Evolutionary conservation across 2,888 invertebrate genomes (phyloP), one percentile per base, ranked within the genome.

Genomic region (Limnephilus lunatus): DNA sequence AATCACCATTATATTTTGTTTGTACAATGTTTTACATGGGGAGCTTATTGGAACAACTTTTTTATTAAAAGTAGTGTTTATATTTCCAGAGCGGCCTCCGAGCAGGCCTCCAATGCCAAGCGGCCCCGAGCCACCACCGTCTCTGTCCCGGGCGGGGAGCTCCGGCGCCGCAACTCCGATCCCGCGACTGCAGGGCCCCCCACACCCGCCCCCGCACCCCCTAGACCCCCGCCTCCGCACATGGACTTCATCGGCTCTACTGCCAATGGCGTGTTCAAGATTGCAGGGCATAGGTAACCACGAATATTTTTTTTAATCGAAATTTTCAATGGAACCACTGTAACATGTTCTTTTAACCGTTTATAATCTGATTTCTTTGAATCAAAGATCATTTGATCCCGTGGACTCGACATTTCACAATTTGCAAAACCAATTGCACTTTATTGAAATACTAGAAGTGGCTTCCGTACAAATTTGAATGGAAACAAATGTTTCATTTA

Each of bases 151-250:
- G 92, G 92, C 4, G 92, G 85, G 30, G 96, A 96, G 94, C 95
- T 98, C 92, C 96, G 97, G 68, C 96, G 98, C 35, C 95, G 98
- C 93, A 98, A 98, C 95, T 98, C 98, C 3, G 98, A 98, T 95
- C 98, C 98, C 0, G 97, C 97, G 0, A 96, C 97, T 2, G 97
- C 94, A 5, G 94, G 94, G 90, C 94, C 94, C 7, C 94, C 94
- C 32, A 94, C 94, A 3, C 94, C 94, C 90, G 81, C 91, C n/a
- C 94, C 94, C 2, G 96, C 96, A 95, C 96, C 94, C 94, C 96
- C 95, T 95, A 96, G 5, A 95, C 95, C 82, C 95, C 95, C 88
- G 7, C 83, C 91, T 5, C 89, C 89, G 30, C 89, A n/a, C 95
- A 96, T 94, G 93, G 97, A 94, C 95, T 96, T 95, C 95, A 97